Percentiles rank a stretch among this genome's conserved stretches.
phyloP scores from a whole-genome alignment of 2,113 vertebrate genomes.

The Ceyx cyanopectus region DNA sequence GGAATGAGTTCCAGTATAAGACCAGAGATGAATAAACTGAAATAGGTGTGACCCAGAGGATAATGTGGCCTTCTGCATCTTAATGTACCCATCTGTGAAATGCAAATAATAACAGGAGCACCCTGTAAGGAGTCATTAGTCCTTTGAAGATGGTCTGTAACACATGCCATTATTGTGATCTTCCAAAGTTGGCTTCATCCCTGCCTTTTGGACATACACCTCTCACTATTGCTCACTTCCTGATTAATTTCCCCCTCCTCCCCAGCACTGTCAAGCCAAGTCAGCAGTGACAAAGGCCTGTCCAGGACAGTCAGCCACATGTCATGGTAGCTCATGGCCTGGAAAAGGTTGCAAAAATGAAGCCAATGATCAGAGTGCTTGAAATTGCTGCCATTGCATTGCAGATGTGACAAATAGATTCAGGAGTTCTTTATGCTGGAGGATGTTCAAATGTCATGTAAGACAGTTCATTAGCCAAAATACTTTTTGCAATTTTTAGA shows the following conservation, averaged over 20 bases:
- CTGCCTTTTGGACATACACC: constrained; percentile 41
- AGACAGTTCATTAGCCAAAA: not conserved
- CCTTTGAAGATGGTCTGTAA: constrained; percentile 63
- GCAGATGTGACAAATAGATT: not conserved
- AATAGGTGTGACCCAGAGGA: constrained; percentile 60
- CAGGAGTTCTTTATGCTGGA: not conserved
- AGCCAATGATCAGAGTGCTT: not conserved
- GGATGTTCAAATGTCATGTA: not conserved
- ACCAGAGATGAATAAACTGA: constrained; percentile 37
- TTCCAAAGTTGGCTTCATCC: constrained; percentile 24
- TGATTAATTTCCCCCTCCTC: constrained; percentile 67
- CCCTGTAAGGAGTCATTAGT: constrained; percentile 50
- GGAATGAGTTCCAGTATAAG: not conserved
- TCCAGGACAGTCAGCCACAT: constrained; percentile 14
- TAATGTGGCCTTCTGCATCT: constrained; percentile 45
- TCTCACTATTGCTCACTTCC: constrained; percentile 56
- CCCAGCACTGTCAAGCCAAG: constrained; percentile 28
- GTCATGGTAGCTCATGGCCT: constrained; percentile 23
- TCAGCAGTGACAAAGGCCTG: constrained; percentile 7
- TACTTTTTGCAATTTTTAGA: not conserved
- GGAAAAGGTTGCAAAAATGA: not conserved
- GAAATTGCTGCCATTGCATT: not conserved
- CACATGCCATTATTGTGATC: constrained; percentile 52
- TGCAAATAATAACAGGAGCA: constrained; percentile 62
- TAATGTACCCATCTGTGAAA: constrained; percentile 42